Base-by-base conservation (phyloP, 1,140 invertebrate genomes). In the Lasioglossum baleicum region DNA sequence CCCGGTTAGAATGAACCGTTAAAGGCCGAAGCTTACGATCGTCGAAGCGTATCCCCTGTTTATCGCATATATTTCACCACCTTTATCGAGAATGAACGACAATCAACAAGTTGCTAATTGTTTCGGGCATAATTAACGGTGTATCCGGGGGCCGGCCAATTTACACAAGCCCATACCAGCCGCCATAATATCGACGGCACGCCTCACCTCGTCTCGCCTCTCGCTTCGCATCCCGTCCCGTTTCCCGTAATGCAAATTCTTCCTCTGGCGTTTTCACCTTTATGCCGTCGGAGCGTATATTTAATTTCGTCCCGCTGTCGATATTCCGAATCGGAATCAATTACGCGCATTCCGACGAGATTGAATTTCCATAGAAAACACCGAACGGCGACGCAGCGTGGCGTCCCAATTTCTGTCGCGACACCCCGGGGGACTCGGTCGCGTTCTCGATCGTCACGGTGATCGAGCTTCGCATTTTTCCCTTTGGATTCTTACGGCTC, bases 81-180 rank as follows among this genome's bases (percentile, higher is more conserved):
- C 11, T 77, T 79, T 66, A 71, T 79, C 58, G 51, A 75, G 66
- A 68, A 82, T 78, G 72, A 85, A 79, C 76, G 83, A 82, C 75
- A 61, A 86, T 86, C 83, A 86, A 86, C 84, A 86, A 86, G 84
- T 86, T 86, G 82, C 61, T 85, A 85, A 86, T 86, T 85, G 80
- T 76, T 81, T 65, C 60, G 60, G 17, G 69, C 58, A 77, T 85
- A 85, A 85, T 85, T 82, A 85, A 83, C 77, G 53, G 61, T 81
- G 69, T 63, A 73, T 73, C 42, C 61, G 17, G 58, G 31, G 26
- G 44, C 7, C 13, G 26, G 58, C 26, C 20, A 75, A 75, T 80
- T 80, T 69, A 40, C 64, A 63, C 17, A 1, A 35, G 15, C n/a
- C 40, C 79, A 51, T 75, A 22, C 48, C 68, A 44, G 60, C 51